Percentiles rank a stretch among this genome's conserved stretches.
Conservation (phyloP, 2,797 vertebrate species). For the Sciurus carolinensis region DNA sequence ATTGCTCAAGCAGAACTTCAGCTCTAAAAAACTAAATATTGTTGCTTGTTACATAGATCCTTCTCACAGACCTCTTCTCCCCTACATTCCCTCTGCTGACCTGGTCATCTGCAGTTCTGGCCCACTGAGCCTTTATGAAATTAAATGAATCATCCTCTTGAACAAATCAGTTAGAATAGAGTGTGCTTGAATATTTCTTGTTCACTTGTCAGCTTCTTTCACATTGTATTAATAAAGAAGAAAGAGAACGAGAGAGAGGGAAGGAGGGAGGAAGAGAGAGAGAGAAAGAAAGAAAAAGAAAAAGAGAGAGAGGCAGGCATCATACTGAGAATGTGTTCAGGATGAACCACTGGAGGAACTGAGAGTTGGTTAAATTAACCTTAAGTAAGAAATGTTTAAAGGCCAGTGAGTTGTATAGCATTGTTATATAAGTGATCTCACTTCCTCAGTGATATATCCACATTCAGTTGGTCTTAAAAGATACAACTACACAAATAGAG, state of each 20-base stretch:
- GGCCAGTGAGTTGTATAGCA: constrained; percentile 59
- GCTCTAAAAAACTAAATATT: constrained; percentile 82
- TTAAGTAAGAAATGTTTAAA: constrained; percentile 77
- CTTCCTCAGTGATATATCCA: not conserved
- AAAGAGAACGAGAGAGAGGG: constrained; percentile 26
- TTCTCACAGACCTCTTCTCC: constrained; percentile 76
- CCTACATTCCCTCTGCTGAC: constrained; percentile 79
- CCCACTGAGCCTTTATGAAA: constrained; percentile 83
- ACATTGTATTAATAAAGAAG: constrained; percentile 74
- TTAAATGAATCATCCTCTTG: constrained; percentile 85
- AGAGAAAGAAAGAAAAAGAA: constrained; percentile 40
- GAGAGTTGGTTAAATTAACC: constrained; percentile 71
- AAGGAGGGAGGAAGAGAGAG: not conserved
- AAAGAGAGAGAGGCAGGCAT: constrained; percentile 31
- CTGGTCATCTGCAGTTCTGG: constrained; percentile 83
- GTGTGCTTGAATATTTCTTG: constrained; percentile 80
- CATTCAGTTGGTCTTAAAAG: constrained; percentile 30
- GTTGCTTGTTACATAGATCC: constrained; percentile 81
- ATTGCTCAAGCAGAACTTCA: constrained; percentile 83
- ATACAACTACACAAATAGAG: not conserved
- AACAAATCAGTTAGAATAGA: constrained; percentile 81
- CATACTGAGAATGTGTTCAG: constrained; percentile 73
- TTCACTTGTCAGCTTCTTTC: constrained; percentile 82
- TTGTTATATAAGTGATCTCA: constrained; percentile 60
- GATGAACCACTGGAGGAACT: constrained; percentile 66